These are phyloP conservation scores for Cantharis lateralis DNA, from an alignment of 2,888 invertebrate genomes.

Conservation along the genomic window DNA sequence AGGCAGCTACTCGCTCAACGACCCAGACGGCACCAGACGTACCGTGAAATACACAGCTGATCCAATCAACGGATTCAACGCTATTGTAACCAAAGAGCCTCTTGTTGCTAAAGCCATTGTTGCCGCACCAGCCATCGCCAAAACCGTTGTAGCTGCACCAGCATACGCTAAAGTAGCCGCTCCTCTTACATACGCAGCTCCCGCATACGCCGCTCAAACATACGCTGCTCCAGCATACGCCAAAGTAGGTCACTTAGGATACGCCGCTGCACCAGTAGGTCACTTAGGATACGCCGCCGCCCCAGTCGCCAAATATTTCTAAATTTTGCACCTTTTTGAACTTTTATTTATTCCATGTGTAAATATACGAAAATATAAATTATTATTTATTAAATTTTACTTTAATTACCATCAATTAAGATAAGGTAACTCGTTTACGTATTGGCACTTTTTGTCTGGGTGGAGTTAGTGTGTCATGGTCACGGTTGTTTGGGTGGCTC, in stretches of 20 bases:
- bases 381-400: neutral
- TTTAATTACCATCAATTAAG: neutral
- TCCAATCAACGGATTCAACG: constrained; percentile 67
- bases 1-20: constrained; percentile 60
- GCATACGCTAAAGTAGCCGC: constrained; percentile 35
- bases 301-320: constrained; percentile 48
- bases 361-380: constrained; percentile 12
- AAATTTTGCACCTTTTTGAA: constrained; percentile 6
- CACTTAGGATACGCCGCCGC: constrained; percentile 12
- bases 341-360: constrained; percentile 23
- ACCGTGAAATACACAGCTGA: constrained; percentile 63
- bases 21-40: constrained; percentile 60
- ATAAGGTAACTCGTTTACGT: neutral
- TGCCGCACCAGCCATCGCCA: constrained; percentile 45
- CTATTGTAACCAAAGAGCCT: constrained; percentile 67
- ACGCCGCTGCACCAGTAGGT: constrained; percentile 17
- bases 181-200: constrained; percentile 4
- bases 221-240: constrained; percentile 28
- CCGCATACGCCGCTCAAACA: constrained; percentile 31
- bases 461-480: constrained; percentile 24
- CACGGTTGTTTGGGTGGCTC: constrained; percentile 19
- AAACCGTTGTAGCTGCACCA: constrained; percentile 54
- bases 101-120: constrained; percentile 55
- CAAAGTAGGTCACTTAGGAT: constrained; percentile 17
- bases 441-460: neutral